phyloP scores from a whole-genome alignment of 2,113 vertebrate species.

The Epinephelus moara region DNA sequence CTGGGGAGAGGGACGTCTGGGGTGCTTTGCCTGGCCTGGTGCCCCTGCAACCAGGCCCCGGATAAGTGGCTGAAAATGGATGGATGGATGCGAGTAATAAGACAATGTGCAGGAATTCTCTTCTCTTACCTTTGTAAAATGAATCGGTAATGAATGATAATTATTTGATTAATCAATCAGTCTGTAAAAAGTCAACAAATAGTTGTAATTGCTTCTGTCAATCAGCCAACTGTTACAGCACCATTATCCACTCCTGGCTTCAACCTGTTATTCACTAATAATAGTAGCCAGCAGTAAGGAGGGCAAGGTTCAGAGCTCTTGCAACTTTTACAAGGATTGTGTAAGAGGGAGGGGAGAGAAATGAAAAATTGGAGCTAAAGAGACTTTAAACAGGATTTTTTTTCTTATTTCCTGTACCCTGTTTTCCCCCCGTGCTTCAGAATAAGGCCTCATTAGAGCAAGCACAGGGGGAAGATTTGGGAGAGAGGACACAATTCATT shows the following conservation, averaged over 20 bases:
- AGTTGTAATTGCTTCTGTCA: neutral
- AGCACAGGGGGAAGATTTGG: neutral
- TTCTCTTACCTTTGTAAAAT: no score
- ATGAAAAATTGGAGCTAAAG: neutral
- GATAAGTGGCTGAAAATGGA: no score
- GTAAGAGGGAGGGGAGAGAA: neutral
- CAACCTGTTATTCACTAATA: neutral
- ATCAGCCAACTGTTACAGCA: neutral
- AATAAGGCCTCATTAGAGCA: conserved; percentile 9
- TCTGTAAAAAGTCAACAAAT: no score
- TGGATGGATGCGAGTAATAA: no score
- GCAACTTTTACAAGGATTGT: neutral
- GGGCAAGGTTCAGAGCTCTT: conserved; percentile 12
- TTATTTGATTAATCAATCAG: no score
- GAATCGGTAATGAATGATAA: no score
- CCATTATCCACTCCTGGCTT: neutral
- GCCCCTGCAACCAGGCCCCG: no score
- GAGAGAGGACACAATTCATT: neutral
- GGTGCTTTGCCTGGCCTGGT: no score
- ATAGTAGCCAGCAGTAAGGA: neutral
- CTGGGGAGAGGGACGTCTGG: no score
- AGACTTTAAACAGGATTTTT: neutral
- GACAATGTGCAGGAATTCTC: no score
- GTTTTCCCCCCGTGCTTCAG: neutral
- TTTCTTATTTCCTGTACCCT: neutral